Base-by-base conservation (phyloP, 2,797 vertebrate genomes). In the Leptatherina wallacei region DNA sequence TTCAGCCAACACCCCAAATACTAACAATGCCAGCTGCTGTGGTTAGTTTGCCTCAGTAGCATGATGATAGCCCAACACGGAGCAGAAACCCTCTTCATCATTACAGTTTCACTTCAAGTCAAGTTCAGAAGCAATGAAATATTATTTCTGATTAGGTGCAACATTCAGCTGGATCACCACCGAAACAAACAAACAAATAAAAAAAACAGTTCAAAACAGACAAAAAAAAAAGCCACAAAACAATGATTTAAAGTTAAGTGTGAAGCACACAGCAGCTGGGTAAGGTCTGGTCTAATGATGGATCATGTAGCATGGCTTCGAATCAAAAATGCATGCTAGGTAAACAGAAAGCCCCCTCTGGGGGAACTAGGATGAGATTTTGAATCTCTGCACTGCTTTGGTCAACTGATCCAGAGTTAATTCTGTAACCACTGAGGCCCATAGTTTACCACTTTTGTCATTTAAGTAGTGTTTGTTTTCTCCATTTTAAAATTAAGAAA, bases 381-480 rank as follows among this genome's bases (percentile, higher is more conserved):
- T 20, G 81, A 91, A 91, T 87, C 60, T 77, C 62, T 58, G 69
- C 71, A 59, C 69, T 75, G 87, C 83, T 86, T 87, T 73, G 65
- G 89, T 84, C 91, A 93, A 76, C 65, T 27, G 82, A 91, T 83
- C 85, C 55, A 14, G 33, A 73, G 68, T 72, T 24, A 6, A 65
- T 75, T 68, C 63, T 78, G 44, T 62, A 80, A 73, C 80, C 59
- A 71, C 49, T 0, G 3, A 61, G 60, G 27, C 9, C 54, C 60
- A 54, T 24, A 70, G 70, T 86, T 88, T 59, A 89, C 86, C 75
- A 73, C 52, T 77, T 86, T 63, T 85, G 76, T 73, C 80, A 81
- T 85, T 85, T 14, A 51, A 65, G 64, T 61, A 77, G 65, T 9
- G 69, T 69, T 87, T 85, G 77, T 85, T 86, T 89, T 81, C 59